A percentile compares a stretch with the other conserved stretches of the same genome.
Evolutionary conservation across 2,113 vertebrate genomes (phyloP).

Genomic region (Platysternon megacephalum): DNA sequence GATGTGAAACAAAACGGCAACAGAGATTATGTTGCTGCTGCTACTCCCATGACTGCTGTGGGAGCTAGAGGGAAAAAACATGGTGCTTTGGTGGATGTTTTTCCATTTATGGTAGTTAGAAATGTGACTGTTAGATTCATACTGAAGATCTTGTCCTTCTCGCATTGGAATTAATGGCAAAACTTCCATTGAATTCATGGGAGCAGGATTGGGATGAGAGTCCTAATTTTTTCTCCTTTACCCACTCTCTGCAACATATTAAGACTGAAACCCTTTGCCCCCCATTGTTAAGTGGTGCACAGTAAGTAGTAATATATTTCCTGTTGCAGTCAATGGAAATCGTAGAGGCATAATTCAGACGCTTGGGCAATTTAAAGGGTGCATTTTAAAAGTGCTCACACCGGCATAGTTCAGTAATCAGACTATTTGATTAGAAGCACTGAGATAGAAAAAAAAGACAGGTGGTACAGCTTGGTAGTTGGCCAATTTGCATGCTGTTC

Average conservation of each 20-base stretch:
- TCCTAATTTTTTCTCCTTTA: background rate
- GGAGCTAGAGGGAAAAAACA: background rate
- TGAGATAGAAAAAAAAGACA: rapidly evolving
- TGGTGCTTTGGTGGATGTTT: background rate
- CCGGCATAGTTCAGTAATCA: rapidly evolving
- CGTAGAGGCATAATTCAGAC: background rate
- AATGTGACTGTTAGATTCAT: background rate
- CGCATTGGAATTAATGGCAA: background rate
- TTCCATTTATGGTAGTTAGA: background rate
- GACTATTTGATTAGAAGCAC: rapidly evolving
- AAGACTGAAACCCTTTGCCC: background rate
- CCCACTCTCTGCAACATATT: rapidly evolving
- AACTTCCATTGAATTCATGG: background rate
- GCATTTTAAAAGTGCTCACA: background rate
- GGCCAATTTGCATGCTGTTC: background rate
- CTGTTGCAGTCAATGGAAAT: background rate
- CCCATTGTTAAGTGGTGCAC: background rate
- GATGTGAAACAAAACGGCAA: background rate
- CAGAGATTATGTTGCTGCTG: rapidly evolving
- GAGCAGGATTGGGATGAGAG: background rate
- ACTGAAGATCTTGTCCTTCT: background rate
- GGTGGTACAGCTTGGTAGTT: rapidly evolving
- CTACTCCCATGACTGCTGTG: background rate
- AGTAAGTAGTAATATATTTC: background rate
- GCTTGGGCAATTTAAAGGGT: rapidly evolving